Conservation (phyloP, 2,113 vertebrate genomes). For the Pelobates fuscus region DNA sequence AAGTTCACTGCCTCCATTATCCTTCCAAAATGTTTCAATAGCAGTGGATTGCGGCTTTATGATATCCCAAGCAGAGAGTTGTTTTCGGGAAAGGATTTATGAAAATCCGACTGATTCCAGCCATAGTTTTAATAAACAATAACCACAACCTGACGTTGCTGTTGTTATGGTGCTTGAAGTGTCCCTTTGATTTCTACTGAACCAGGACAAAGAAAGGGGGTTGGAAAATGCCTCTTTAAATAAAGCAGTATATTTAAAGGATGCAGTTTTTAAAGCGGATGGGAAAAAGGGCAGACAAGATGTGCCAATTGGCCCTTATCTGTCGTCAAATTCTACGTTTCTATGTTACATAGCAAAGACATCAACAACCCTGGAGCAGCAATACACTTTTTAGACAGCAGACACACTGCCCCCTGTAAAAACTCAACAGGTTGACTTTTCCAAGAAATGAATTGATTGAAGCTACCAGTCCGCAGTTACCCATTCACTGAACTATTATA, state of each 20-base stretch:
- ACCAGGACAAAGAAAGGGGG: no score
- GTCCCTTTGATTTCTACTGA: no score
- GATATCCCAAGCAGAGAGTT: no score
- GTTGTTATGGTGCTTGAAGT: no score
- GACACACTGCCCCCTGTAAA: constrained; percentile 16
- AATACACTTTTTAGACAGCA: constrained; percentile 7
- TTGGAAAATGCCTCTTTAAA: constrained; percentile 4
- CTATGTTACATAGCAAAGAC: neutral
- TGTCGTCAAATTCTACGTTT: neutral
- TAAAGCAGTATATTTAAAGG: neutral
- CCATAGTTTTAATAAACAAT: no score
- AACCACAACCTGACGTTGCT: no score
- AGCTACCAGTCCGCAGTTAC: constrained; percentile 10
- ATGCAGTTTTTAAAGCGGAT: no score
- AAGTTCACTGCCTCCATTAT: no score
- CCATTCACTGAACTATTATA: constrained; percentile 5
- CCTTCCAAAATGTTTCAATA: no score
- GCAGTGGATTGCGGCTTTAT: no score
- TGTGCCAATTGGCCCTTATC: neutral
- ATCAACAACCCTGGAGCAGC: neutral
- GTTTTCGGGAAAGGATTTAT: no score
- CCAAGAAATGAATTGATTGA: constrained; percentile 29
- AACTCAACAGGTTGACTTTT: constrained; percentile 31
- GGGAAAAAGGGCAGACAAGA: neutral
- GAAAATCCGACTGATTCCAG: no score